These are phyloP conservation scores for Synodontis membranacea DNA, from an alignment of 2,113 vertebrate genomes.

Conservation along the genomic window DNA sequence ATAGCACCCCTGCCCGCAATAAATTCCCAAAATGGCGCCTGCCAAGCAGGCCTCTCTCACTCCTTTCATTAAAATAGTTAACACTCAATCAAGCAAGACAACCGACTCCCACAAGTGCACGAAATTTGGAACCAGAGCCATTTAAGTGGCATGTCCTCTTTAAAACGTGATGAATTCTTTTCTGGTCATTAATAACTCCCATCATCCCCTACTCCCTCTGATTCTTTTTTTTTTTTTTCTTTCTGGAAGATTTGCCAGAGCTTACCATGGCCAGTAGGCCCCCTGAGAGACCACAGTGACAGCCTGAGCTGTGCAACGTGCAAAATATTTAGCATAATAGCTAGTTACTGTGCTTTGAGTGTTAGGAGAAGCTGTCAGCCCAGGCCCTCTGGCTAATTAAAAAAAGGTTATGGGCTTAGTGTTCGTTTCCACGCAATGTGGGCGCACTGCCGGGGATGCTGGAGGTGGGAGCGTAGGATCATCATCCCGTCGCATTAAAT, in stretches of 20 bases:
- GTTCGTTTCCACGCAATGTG: slow-evolving; percentile 69
- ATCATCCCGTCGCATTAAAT: slow-evolving; percentile 70
- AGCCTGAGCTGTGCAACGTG: slow-evolving; percentile 64
- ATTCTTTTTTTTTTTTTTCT: slow-evolving; percentile 39
- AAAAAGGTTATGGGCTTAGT: slow-evolving; percentile 61
- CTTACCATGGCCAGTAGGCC: slow-evolving; percentile 54
- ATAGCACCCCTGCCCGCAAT: slow-evolving; percentile 40
- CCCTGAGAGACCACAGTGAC: slow-evolving; percentile 56
- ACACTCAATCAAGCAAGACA: slow-evolving; percentile 44
- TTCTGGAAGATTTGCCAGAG: slow-evolving; percentile 32
- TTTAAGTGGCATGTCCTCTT: slow-evolving; percentile 25
- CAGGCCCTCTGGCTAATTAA: slow-evolving; percentile 72
- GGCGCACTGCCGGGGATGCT: slow-evolving; percentile 53
- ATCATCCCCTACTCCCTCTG: slow-evolving; percentile 21
- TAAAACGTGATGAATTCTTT: slow-evolving; percentile 37
- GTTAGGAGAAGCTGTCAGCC: slow-evolving; percentile 67
- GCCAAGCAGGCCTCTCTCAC: slow-evolving; percentile 45
- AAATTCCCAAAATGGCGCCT: slow-evolving; percentile 48
- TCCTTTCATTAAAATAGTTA: slow-evolving; percentile 47
- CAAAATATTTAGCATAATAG: slow-evolving; percentile 78
- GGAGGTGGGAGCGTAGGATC: background rate
- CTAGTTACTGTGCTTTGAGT: slow-evolving; percentile 69
- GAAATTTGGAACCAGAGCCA: slow-evolving; percentile 15
- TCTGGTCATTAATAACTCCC: slow-evolving; percentile 43
- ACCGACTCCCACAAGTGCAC: background rate